Evolutionary conservation across 2,797 vertebrate species (phyloP), one percentile per base, ranked within the genome.

Genomic region (Clarias fuscus): DNA sequence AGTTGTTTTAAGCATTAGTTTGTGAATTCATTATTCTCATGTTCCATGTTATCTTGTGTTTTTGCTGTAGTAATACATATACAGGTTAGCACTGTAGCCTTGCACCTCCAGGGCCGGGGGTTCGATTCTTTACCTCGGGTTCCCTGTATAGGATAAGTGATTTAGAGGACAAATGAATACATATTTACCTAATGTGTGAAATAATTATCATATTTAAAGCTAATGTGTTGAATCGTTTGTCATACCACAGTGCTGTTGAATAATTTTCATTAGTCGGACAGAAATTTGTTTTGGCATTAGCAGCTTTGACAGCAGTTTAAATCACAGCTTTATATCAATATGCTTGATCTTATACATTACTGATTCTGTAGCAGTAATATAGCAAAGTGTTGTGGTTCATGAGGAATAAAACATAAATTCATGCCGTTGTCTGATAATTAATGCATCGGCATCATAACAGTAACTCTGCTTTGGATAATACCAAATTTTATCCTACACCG

Each of bases 1-100:
- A 81, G 72, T 48, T 64, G 40, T 53, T 82, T 67, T 53, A 82
- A 67, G 48, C 5, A 62, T 24, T 77, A 77, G 8, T 59, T 33
- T 59, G 56, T 33, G 27, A 77, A 33, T 59, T 56, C 10, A 27
- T 20, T 64, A 7, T 64, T 67, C 10, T 30, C 5, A 20, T 53
- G 15, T 61, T 37, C 4, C 17, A 22, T 81, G 61, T 58, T 13
- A 1, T 30, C 30, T 59, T 48, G 13, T 11, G 0, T 22, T 2
- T 62, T 43, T 43, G 59, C 10, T 14, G 53, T 24, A 13, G 30
- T 43, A 64, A 64, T 33, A 10, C 22, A 40, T 43, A n/a, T 6
- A 48, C 48, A 48, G 10, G 48, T 48, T 48, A 48, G 48, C 48
- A 11, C 43, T 48, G 43, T 48, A 48, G 43, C 43, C 43, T 48